Conservation (phyloP, 2,113 vertebrate species). For the Noctilio leporinus region DNA sequence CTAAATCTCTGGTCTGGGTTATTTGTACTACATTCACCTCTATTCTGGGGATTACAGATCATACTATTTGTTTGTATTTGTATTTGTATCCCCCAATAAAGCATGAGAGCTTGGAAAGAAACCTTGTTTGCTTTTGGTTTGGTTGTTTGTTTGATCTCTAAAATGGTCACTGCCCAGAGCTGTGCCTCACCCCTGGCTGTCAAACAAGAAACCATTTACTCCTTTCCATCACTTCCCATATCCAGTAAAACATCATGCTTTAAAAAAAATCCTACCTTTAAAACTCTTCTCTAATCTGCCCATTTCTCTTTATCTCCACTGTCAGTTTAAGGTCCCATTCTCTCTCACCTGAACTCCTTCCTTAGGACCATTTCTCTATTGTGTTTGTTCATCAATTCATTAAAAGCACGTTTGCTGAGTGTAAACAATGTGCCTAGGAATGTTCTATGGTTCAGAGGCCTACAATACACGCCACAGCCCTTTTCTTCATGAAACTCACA, state of each 20-base stretch:
- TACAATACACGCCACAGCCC: neutral
- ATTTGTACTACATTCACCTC: neutral
- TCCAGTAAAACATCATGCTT: neutral
- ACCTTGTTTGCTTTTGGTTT: neutral
- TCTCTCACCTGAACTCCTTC: neutral
- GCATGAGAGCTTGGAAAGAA: neutral
- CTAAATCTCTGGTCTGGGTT: neutral
- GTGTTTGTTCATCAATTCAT: neutral
- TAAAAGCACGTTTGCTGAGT: neutral
- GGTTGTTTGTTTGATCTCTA: neutral
- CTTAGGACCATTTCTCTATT: neutral
- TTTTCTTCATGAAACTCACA: slow-evolving; percentile 13
- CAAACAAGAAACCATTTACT: neutral
- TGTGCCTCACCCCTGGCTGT: neutral
- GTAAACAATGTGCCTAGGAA: neutral
- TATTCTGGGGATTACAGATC: neutral
- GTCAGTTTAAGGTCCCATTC: neutral
- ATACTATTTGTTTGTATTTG: neutral
- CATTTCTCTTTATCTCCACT: neutral
- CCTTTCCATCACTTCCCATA: neutral
- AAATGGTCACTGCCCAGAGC: neutral
- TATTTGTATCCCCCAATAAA: neutral
- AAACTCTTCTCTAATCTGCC: neutral
- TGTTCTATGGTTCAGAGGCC: neutral
- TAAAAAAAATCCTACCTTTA: neutral